Conservation (phyloP, 1,140 invertebrate species). For the Octopus sinensis region DNA sequence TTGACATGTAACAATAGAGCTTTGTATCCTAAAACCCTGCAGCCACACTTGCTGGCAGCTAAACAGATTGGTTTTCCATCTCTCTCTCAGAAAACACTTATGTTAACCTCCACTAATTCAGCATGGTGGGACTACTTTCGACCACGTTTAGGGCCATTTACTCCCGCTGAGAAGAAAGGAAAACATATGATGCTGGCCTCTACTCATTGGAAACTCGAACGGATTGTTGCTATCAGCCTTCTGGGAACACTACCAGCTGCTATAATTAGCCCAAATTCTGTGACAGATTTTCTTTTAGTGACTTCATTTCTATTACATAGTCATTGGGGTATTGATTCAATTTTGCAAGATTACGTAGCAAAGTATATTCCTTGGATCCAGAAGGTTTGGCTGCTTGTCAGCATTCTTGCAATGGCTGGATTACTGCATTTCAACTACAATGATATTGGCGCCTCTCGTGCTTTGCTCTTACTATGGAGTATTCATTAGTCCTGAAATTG, state of each 20-base stretch:
- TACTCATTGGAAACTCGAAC: conserved; percentile 49
- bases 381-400: conserved; percentile 69
- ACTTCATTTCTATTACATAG: conserved; percentile 46
- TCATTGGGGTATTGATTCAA: conserved; percentile 74
- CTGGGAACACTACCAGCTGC: conserved; percentile 42
- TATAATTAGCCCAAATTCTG: conserved; percentile 37
- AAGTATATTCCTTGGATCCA: conserved; percentile 72
- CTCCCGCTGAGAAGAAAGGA: conserved; percentile 45
- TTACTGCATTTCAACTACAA: conserved; percentile 83
- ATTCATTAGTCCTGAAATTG: background rate
- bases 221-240: conserved; percentile 43
- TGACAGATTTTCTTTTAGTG: conserved; percentile 39
- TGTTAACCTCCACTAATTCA: background rate
- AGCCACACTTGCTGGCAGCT: too few relatives aligned
- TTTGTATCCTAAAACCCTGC: too few relatives aligned
- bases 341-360: conserved; percentile 83
- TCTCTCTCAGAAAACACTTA: background rate
- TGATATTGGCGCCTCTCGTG: conserved; percentile 78
- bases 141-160: conserved; percentile 46
- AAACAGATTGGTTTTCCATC: too few relatives aligned
- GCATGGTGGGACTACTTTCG: conserved; percentile 33
- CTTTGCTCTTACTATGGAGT: conserved; percentile 75
- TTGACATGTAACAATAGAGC: too few relatives aligned
- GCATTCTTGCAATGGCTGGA: conserved; percentile 75
- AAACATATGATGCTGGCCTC: conserved; percentile 46